Base-by-base conservation (phyloP, 2,888 invertebrate genomes). In the Uropetala carovei region DNA sequence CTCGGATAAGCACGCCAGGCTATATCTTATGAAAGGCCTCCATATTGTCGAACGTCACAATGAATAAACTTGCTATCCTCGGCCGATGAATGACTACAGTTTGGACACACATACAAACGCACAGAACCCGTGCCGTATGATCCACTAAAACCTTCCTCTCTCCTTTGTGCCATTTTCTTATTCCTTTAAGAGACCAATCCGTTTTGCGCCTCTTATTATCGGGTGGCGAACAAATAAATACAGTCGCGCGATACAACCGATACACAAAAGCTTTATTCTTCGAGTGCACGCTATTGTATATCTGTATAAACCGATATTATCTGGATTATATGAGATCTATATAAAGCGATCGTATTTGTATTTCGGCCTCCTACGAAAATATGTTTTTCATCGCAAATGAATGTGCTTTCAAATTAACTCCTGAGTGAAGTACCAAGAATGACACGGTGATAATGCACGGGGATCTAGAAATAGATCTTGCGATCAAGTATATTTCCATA, bases 11-110 rank as follows among this genome's bases (percentile, higher is more conserved):
- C 64, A 64, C 64, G 11, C 18, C 18, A 0, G 64, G 64, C 64
- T 16, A 68, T 68, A 68, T 68, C 68, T 68, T 22, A 8, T n/a
- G n/a, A 68, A 68, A 68, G 68, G 68, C 68, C 43, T 18, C 64
- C 64, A 64, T n/a, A 68, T 68, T 68, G 68, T 68, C 68, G n/a
- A 68, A 8, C n/a, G 4, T 9, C 68, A 68, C 68, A 68, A 68
- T 68, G 68, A 68, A 68, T 68, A 68, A 68, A 68, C 68, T 68
- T 68, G 68, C 68, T n/a, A n/a, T 68, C n/a, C 68, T 68, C 68
- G 18, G n/a, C 18, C 68, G 68, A 68, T 68, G 68, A 68, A 68
- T 68, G 68, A n/a, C n/a, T 68, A 18, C 11, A 68, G 68, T 68
- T 18, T 18, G 68, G 68, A n/a, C 68, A 68, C 43, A 43, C n/a